These are phyloP conservation scores for Delia radicum DNA, from an alignment of 1,140 invertebrate species.

Conservation along the genomic window DNA sequence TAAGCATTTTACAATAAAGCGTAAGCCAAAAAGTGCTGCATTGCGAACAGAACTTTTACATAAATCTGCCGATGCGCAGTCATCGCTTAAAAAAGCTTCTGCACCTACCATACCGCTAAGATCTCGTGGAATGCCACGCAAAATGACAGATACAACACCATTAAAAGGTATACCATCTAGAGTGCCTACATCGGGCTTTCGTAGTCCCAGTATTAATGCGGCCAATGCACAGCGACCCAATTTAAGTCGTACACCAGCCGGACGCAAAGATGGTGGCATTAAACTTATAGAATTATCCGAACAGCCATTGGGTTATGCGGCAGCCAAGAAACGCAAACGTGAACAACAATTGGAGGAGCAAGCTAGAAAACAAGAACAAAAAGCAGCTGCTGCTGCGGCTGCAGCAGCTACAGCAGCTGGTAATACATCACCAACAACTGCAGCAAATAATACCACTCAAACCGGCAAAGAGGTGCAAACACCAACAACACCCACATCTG, in stretches of 20 bases:
- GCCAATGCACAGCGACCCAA: conserved; percentile 57
- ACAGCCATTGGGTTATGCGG: conserved; percentile 75
- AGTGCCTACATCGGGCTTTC: conserved; percentile 64
- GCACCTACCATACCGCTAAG: conserved; percentile 84
- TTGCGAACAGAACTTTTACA: conserved; percentile 86
- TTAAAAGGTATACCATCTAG: conserved; percentile 87
- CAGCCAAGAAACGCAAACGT: conserved; percentile 62
- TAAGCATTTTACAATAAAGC: conserved; percentile 93
- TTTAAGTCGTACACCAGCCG: conserved; percentile 60
- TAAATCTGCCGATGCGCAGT: conserved; percentile 86
- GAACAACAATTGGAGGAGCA: conserved; percentile 77
- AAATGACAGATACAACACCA: conserved; percentile 95
- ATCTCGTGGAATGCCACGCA: conserved; percentile 90
- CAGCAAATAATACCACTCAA: conserved; percentile 27
- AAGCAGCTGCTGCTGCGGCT: conserved; percentile 59
- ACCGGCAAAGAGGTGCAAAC: conserved; percentile 24
- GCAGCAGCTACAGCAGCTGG: conserved; percentile 46
- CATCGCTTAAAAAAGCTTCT: conserved; percentile 84
- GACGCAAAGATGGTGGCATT: conserved; percentile 84
- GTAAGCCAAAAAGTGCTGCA: conserved; percentile 92
- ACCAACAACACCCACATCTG: conserved; percentile 42
- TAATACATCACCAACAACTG: conserved; percentile 37
- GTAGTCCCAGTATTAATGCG: conserved; percentile 58
- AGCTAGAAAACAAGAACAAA: conserved; percentile 68
- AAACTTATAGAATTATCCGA: conserved; percentile 92